A percentile compares a stretch with the other conserved stretches of the same genome.
phyloP scores from a whole-genome alignment of 2,113 vertebrate genomes.

The Solea solea region DNA sequence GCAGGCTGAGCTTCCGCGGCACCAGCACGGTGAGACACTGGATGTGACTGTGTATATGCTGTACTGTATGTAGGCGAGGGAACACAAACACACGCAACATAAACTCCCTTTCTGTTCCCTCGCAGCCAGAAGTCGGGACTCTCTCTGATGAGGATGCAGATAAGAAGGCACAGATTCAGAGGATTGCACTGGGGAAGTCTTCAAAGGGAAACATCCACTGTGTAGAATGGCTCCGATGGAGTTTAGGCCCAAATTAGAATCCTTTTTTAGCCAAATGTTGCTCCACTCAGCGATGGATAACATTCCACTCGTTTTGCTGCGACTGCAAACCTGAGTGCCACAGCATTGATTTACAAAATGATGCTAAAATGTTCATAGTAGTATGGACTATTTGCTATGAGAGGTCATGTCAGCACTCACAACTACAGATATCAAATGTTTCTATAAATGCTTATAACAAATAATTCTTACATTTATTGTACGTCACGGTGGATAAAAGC shows the following conservation, averaged over 20 bases:
- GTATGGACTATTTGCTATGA: conserved; percentile 4
- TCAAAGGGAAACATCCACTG: conserved; percentile 38
- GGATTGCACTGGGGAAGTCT: conserved; percentile 14
- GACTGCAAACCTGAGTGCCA: conserved; percentile 35
- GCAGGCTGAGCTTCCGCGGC: conserved; percentile 65
- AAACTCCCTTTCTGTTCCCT: conserved; percentile 25
- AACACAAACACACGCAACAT: conserved; percentile 5
- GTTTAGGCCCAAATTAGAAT: conserved; percentile 55
- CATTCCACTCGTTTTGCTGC: conserved; percentile 36
- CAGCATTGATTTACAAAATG: no score
- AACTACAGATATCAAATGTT: neutral
- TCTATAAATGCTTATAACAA: no score
- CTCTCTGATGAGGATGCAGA: conserved; percentile 52
- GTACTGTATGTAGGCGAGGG: neutral
- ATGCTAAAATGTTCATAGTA: conserved; percentile 15
- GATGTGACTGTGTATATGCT: conserved; percentile 11
- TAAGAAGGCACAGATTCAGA: conserved; percentile 36
- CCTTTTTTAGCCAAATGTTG: conserved; percentile 35
- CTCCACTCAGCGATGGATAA: conserved; percentile 17
- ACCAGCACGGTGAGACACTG: conserved; percentile 63
- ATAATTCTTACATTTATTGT: no score
- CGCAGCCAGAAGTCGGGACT: conserved; percentile 28
- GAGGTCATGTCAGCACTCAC: neutral
- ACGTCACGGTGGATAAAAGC: no score
- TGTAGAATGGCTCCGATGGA: conserved; percentile 22